These are phyloP conservation scores for Synanthedon myopaeformis DNA, from an alignment of 2,888 invertebrate species.

Conservation along the genomic window DNA sequence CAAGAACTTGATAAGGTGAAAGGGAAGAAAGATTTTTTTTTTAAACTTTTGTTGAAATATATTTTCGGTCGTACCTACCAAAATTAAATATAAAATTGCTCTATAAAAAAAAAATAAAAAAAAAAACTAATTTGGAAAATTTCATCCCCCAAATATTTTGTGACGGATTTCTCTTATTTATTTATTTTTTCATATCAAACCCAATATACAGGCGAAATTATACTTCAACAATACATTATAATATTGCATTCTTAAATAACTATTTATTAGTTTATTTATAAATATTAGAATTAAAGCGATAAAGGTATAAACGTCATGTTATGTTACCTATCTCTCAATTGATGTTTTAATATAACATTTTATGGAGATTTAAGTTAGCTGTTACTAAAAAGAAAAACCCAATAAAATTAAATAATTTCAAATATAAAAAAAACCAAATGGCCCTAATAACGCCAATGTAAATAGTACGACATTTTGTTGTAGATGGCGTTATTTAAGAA, in stretches of 20 bases:
- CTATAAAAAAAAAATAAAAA: too few species aligned
- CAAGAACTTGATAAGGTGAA: constrained; percentile 49
- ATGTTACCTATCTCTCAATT: constrained; percentile 6
- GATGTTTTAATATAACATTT: constrained; percentile 2
- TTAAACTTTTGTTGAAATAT: not conserved
- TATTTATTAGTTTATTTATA: constrained; percentile 3
- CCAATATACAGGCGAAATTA: constrained; percentile 4
- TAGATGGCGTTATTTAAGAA: not conserved
- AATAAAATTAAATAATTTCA: too few species aligned
- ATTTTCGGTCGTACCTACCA: not conserved
- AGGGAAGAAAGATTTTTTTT: constrained; percentile 9
- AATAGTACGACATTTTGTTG: not conserved
- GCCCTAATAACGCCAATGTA: too few species aligned
- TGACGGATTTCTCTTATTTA: too few species aligned
- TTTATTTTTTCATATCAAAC: too few species aligned
- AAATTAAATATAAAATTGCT: too few species aligned
- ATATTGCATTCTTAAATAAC: constrained; percentile 6
- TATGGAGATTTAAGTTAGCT: constrained; percentile 4
- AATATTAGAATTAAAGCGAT: constrained; percentile 8
- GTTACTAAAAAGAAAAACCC: not conserved
- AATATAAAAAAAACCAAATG: too few species aligned
- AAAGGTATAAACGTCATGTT: constrained; percentile 7
- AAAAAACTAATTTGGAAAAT: too few species aligned
- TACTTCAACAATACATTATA: constrained; percentile 9
- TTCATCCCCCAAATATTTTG: too few species aligned